Percentiles rank a stretch among this genome's conserved stretches.
Conservation (phyloP, 2,113 vertebrate genomes). For the Eclectus roratus region DNA sequence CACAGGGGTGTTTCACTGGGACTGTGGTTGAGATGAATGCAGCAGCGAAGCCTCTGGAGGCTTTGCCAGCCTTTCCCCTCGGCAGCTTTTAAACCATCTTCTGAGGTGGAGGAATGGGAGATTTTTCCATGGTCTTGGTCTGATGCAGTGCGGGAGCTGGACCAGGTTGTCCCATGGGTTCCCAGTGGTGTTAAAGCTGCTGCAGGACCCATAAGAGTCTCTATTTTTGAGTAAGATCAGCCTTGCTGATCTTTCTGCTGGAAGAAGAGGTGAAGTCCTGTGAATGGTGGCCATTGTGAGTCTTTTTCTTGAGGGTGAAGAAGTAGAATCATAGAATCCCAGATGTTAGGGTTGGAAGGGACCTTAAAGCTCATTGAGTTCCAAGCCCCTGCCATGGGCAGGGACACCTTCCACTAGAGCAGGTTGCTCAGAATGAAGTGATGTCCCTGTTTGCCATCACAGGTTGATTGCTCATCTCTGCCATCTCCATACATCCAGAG, state of each 20-base stretch:
- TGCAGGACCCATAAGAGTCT: accelerated
- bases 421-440: background rate
- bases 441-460: background rate
- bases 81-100: accelerated
- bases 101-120: accelerated
- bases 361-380: background rate
- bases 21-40: accelerated
- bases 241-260: background rate
- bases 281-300: accelerated
- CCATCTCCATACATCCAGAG: background rate
- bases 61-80: background rate
- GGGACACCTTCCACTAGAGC: background rate
- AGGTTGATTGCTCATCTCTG: background rate
- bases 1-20: accelerated
- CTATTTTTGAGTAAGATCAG: background rate
- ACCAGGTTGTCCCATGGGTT: accelerated
- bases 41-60: background rate
- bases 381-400: background rate
- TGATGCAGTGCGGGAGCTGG: background rate
- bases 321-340: background rate
- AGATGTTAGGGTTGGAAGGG: background rate
- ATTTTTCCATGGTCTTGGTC: background rate
- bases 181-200: background rate
- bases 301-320: accelerated
- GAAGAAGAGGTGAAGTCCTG: background rate